Conservation (phyloP, 2,797 vertebrate genomes). For the Muraenolepis orangiensis region DNA sequence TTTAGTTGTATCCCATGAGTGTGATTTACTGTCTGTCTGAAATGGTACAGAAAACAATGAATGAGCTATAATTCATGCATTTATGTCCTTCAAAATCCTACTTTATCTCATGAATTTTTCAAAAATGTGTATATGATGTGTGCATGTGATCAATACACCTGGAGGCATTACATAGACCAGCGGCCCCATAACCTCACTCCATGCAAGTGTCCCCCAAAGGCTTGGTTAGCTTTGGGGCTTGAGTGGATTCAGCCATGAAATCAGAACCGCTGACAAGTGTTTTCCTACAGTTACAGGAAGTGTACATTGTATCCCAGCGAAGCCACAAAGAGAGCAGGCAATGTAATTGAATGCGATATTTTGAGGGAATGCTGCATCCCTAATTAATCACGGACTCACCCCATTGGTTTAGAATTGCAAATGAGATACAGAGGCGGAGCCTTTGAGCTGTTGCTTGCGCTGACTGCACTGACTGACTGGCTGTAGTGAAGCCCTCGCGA, state of each 20-base stretch:
- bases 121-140: background rate
- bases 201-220: background rate
- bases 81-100: background rate
- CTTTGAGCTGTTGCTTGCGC: constrained; percentile 40
- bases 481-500: constrained; percentile 49
- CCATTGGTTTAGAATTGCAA: background rate
- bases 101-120: background rate
- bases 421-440: background rate
- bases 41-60: background rate
- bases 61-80: background rate
- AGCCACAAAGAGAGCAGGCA: background rate
- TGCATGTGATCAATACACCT: background rate
- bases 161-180: background rate
- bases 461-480: constrained; percentile 41
- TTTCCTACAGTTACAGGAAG: background rate
- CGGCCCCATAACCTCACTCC: background rate
- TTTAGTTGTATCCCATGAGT: background rate
- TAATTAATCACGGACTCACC: background rate
- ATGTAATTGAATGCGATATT: background rate
- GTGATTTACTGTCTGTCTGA: background rate
- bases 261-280: background rate
- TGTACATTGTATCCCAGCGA: background rate
- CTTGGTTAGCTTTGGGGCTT: background rate
- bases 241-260: background rate
- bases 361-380: background rate